Evolutionary conservation across 2,888 invertebrate genomes (phyloP), one percentile per base, ranked within the genome.

Genomic region (Rhingia rostrata): DNA sequence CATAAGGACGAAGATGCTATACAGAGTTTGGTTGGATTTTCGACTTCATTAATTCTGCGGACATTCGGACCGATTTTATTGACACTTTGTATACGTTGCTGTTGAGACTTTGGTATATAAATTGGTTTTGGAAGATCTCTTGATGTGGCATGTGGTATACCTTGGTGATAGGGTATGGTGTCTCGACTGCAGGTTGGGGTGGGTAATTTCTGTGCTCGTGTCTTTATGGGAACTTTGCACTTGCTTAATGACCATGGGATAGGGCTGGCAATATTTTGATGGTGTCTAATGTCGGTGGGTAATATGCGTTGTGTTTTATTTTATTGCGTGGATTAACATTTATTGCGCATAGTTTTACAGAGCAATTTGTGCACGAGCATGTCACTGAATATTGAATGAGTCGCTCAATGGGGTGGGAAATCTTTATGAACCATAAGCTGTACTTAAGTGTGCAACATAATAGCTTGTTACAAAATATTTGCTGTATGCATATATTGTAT

Each of bases 11-110:
- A 7, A 49, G 70, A 35, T 45, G 51, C 39, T 60, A 33, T 60
- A 22, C 22, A 66, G 64, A 67, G 61, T 78, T 73, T 63, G 63
- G 73, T 47, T 69, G 67, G 78, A 63, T 78, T 60, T 78, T 69
- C 73, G 79, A 83, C 63, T 83, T 83, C 83, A 83, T 83, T 83
- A 83, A 83, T 79, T 79, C 22, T 83, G 73, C 53, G 69, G 69
- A 45, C 79, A 69, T 83, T 79, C 47, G 63, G 41, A 69, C 63
- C 64, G 53, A 69, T 83, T 83, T 83, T 79, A 83, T 83, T 79
- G 79, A 69, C 73, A 79, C 79, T 67, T 56, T 66, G 78, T 60
- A 43, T 61, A 53, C 58, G 83, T 73, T 73, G 73, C 79, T 79
- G 73, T 69, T 56, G 69, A 83, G 79, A 58, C 79, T 67, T 73